Base-by-base conservation (phyloP, 2,888 invertebrate species). In the Acronicta alni region DNA sequence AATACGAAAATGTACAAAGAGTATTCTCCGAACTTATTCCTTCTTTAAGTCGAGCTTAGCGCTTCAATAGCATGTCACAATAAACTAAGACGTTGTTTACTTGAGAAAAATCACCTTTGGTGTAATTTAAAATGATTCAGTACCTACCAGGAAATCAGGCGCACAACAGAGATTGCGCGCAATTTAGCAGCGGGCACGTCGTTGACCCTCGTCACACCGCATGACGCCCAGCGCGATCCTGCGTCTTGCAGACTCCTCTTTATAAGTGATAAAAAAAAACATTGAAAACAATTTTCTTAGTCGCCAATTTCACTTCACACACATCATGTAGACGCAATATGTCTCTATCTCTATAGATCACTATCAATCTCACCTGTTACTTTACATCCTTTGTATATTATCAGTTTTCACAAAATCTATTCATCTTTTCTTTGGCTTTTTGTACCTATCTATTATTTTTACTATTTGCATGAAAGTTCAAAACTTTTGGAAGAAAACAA, bases 151-250 rank as follows among this genome's bases (percentile, higher is more conserved):
- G 79, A 73, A 76, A 80, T 78, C 81, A 84, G 73, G 57, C 58
- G 66, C 48, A 62, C 54, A 39, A 39, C 51, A 75, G 76, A 81
- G 80, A 81, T 84, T 79, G 69, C 64, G 62, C 67, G 77, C 79
- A 85, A 84, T 85, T 83, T 83, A 77, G 78, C 75, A 66, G 66
- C 71, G 67, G 71, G 65, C 79, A 75, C 80, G 79, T 80, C 73
- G 64, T 57, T 72, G 68, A 85, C 86, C 86, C 86, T 87, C 79
- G 84, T 87, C 85, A 85, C 75, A 69, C 72, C 55, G 77, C 79
- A 61, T 72, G 77, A 65, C 68, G 75, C 66, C 66, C 35, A 60
- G 58, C 58, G 61, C 41, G 45, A 44, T n/a, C 17, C 45, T 12
- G 44, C 61, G 55, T 67, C 65, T 61, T 53, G 68, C 44, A 56